Base-by-base conservation (phyloP, 2,113 vertebrate species). In the Amphiprion percula region DNA sequence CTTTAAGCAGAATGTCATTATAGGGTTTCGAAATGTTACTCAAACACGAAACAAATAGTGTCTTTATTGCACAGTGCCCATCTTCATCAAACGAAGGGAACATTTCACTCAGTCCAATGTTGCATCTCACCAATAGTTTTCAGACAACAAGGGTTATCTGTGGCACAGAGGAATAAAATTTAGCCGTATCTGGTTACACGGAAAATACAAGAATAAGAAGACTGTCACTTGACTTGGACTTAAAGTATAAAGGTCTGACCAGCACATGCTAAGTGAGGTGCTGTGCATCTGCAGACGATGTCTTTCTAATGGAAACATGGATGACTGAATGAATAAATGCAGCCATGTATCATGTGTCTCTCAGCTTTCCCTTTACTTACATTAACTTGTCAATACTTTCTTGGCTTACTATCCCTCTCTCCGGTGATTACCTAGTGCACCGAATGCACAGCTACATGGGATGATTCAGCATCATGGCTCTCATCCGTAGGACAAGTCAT, bases 361-460 rank as follows among this genome's bases (percentile, higher is more conserved):
- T 37, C 56, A 64, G 53, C 62, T 71, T 66, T 72, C 37, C 33
- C 4, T 71, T 58, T 52, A n/a, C 80, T 53, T 55, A 49, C 47
- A 83, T 83, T 61, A 73, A 67, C 68, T 33, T 55, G 58, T 87
- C 56, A 41, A 49, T 80, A 76, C 70, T 52, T 61, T 16, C n/a
- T 17, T 19, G 65, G 56, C 58, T 65, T 65, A 23, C 23, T 4
- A 19, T 81, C 28, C 12, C 1, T 69, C 67, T 63, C 26, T 39
- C 4, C 4, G 1, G 33, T 52, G 60, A 71, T 52, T 53, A 28
- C 53, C 24, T 47, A 19, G 4, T n/a, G 50, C 30, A 56, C 62
- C 26, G 24, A 58, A 50, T 11, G 68, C 44, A 33, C 39, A 7
- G 17, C 59, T 55, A 44, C 9, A 54, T 24, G 2, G n/a, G 10